Evolutionary conservation across 2,113 vertebrate species (phyloP).

Genomic region (Sminthopsis crassicaudata): DNA sequence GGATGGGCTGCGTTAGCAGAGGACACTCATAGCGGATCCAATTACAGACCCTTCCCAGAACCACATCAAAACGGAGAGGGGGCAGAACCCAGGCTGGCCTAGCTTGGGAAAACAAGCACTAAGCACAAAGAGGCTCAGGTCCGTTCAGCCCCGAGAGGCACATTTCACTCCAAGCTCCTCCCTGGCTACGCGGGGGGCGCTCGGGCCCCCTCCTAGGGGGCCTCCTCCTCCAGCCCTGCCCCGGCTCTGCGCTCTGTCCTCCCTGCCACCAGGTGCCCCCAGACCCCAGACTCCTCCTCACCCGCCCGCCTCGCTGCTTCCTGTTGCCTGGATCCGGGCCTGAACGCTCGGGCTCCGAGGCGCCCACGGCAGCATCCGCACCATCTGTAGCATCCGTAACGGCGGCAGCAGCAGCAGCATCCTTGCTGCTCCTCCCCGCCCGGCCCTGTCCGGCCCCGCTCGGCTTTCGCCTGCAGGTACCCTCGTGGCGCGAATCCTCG

Average conservation of each 20-base stretch:
- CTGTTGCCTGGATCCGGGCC: conserved; percentile 42
- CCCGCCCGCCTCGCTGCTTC: conserved; percentile 21
- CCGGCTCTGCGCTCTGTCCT: conserved; percentile 76
- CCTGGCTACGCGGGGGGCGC: not conserved
- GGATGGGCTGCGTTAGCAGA: not conserved
- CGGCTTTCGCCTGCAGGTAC: conserved; percentile 73
- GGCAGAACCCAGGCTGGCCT: not conserved
- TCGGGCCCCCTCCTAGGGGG: not conserved
- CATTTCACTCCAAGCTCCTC: not conserved
- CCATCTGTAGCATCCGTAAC: not conserved
- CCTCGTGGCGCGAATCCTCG: not conserved
- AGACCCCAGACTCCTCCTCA: conserved; percentile 64
- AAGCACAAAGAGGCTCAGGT: not conserved
- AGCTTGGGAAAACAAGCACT: not conserved
- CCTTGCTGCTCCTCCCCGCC: not conserved
- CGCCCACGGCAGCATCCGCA: conserved; percentile 20
- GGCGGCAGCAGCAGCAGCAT: not conserved
- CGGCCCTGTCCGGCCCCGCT: not conserved
- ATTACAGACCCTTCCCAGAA: not conserved
- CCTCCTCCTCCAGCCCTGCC: not conserved
- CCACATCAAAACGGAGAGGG: not conserved
- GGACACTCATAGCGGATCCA: not conserved
- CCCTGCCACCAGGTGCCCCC: conserved; percentile 84
- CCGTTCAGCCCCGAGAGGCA: not conserved
- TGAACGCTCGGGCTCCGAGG: conserved; percentile 13